Evolutionary conservation across 2,888 invertebrate genomes (phyloP).

Genomic region (Pantelozetes paolii): DNA sequence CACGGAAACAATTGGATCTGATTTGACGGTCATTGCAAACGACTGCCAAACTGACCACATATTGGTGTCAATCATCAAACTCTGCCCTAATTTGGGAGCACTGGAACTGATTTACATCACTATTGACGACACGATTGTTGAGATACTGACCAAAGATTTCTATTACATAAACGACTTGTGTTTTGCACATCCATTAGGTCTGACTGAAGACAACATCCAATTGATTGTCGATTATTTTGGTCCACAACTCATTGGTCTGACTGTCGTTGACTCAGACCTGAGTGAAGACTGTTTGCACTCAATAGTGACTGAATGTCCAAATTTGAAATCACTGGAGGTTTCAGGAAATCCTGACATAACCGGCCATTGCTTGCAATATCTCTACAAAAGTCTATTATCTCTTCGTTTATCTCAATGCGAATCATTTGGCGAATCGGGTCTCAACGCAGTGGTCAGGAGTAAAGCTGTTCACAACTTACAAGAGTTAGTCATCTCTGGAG

Average conservation of each 20-base stretch:
- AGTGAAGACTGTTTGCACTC: slow-evolving; percentile 15
- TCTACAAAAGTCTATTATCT: background rate
- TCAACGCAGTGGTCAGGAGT: background rate
- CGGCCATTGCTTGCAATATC: slow-evolving; percentile 21
- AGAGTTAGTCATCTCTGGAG: slow-evolving; percentile 9
- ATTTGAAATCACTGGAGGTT: background rate
- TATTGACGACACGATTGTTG: background rate
- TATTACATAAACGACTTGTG: background rate
- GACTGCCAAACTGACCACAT: slow-evolving; percentile 7
- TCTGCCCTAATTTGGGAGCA: slow-evolving; percentile 9
- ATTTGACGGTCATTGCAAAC: slow-evolving; percentile 8
- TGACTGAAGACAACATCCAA: slow-evolving; percentile 15
- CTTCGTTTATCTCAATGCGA: slow-evolving; percentile 28
- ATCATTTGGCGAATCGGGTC: slow-evolving; percentile 1
- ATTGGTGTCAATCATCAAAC: background rate
- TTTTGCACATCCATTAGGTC: slow-evolving; percentile 30
- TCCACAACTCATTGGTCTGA: slow-evolving; percentile 5
- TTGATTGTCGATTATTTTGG: slow-evolving; percentile 20
- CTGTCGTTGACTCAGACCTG: slow-evolving; percentile 3
- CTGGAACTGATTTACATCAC: slow-evolving; percentile 18
- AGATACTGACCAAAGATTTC: slow-evolving; percentile 16
- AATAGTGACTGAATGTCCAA: background rate
- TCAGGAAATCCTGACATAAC: slow-evolving; percentile 22
- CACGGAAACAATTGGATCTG: background rate
- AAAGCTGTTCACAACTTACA: background rate